Base-by-base conservation (phyloP, 2,888 invertebrate species). In the Anthophora plumipes region DNA sequence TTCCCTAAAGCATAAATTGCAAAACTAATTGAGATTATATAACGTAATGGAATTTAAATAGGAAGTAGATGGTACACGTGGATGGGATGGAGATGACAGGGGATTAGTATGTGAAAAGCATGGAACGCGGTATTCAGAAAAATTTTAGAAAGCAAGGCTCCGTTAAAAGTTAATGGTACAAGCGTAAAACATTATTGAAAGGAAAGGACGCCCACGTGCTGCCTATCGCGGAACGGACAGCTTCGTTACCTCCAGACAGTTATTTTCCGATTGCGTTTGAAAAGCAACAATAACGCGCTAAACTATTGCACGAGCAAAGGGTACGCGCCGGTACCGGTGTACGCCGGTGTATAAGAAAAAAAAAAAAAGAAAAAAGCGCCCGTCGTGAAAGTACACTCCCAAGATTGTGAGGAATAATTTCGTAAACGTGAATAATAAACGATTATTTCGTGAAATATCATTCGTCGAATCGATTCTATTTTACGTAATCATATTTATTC, bases 181-280 rank as follows among this genome's bases (percentile, higher is more conserved):
- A n/a, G 54, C 73, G 66, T 73, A 54, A 69, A 73, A 80, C 54
- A 73, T 80, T 69, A 80, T 80, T 69, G 73, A 69, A 73, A 79
- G 80, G 80, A 69, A 80, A 72, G 64, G 54, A 31, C 80, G 80
- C 80, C 80, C 64, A 80, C 80, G 64, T 41, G 46, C 80, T 80
- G 72, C 72, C 80, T 80, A 80, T 80, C 73, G 60, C 59, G 20
- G 73, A 59, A n/a, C 63, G 48, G 80, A 80, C 80, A 80, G 80
- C 80, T 80, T 80, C 80, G 80, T 80, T 80, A 80, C 80, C 80
- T 64, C 37, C 73, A 50, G 64, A 57, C 73, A 68, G 52, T 80
- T 73, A 80, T 80, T 80, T 80, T 80, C 73, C 73, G 68, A 80
- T 80, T 72, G 50, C 59, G 63, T 69, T 80, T 41, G 68, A 39